Conservation (phyloP, 1,140 invertebrate species). For the Pseudoatta argentina region DNA sequence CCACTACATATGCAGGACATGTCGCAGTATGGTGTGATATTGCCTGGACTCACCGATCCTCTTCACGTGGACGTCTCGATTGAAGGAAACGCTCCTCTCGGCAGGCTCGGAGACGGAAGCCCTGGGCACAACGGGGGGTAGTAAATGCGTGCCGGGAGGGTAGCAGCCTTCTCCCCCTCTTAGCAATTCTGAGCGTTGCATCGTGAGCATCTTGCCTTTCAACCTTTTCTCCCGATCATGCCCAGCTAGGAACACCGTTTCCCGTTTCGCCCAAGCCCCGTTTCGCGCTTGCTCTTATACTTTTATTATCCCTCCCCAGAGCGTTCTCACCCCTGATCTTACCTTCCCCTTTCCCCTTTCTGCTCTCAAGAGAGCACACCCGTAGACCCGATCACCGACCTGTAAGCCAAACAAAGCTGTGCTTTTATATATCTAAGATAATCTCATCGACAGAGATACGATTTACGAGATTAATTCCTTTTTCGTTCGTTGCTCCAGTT, state of each 20-base stretch:
- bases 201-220: conserved; percentile 87
- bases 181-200: conserved; percentile 87
- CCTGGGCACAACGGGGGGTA: conserved; percentile 69
- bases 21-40: conserved; percentile 78
- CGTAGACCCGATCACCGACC: conserved; percentile 72
- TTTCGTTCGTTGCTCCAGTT: neutral
- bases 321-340: conserved; percentile 34
- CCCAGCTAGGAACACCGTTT: conserved; percentile 54
- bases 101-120: conserved; percentile 80
- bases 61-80: conserved; percentile 95
- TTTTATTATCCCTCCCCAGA: conserved; percentile 57
- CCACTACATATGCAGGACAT: conserved; percentile 50
- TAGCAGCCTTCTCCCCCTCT: conserved; percentile 80
- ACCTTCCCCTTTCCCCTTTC: conserved; percentile 51
- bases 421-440: conserved; percentile 59
- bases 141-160: conserved; percentile 72
- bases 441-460: conserved; percentile 32
- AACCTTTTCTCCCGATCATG: conserved; percentile 77
- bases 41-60: conserved; percentile 91
- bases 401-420: conserved; percentile 80
- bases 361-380: conserved; percentile 59
- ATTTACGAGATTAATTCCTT: conserved; percentile 33
- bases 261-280: conserved; percentile 50
- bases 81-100: conserved; percentile 93
- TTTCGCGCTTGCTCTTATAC: neutral